Base-by-base conservation (phyloP, 1,140 invertebrate genomes). In the Mactra quadrangularis region DNA sequence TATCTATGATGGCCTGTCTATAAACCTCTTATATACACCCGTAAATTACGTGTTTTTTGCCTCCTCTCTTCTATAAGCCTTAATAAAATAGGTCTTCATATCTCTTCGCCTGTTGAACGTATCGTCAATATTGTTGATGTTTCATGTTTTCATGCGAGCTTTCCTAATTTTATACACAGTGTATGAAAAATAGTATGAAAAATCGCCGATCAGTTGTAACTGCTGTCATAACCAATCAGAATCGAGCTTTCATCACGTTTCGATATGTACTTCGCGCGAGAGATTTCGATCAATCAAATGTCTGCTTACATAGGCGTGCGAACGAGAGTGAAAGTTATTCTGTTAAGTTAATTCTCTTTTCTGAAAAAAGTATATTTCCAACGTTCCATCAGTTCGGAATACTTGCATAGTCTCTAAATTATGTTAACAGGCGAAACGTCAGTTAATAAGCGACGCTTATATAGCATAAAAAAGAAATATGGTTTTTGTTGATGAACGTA, bases 261-360 rank as follows among this genome's bases (percentile, higher is more conserved):
- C 64, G 64, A 50, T 68, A n/a, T 68, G 64, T 31, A 47, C 22
- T 50, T 68, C 64, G 41, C 64, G 64, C 64, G 41, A 50, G 64
- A 68, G 38, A 29, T 47, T 50, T 68, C 64, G 31, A 68, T 68
- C 64, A 68, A 68, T 68, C 64, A 68, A 29, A 68, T 13, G 31
- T 13, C 64, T 68, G 22, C 45, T 68, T 52, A 68, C 64, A 68
- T 29, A 31, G 64, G 45, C 38, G 17, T 9, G 38, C 47, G 64
- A 50, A 41, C 11, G 27, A 68, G 41, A 68, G 64, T 25, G 64
- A 68, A 68, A 68, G 64, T 68, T 68, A 47, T 47, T 68, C 64
- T 68, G 64, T 68, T 68, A 68, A 68, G 64, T 68, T 68, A 68
- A 68, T 68, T 47, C 29, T 47, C 29, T 68, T 68, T 68, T 52